phyloP scores from a whole-genome alignment of 2,797 vertebrate species.

The Jordanella pulchra region DNA sequence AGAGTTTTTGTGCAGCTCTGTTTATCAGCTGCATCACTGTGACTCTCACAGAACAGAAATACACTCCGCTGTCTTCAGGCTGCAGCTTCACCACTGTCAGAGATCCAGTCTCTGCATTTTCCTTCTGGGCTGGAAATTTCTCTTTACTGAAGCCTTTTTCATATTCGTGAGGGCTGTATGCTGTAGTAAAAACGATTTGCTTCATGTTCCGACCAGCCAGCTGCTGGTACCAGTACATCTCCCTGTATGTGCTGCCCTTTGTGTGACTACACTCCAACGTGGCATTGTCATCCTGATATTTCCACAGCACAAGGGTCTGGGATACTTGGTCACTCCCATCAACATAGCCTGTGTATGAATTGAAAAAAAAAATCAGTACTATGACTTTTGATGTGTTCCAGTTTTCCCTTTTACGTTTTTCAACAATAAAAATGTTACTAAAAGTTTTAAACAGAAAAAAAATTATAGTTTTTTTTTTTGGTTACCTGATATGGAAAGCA shows the following conservation, averaged over 20 bases:
- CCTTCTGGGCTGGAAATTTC: constrained; percentile 34
- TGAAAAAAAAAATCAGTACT: not conserved
- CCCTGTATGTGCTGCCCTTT: accelerated
- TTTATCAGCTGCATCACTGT: constrained; percentile 44
- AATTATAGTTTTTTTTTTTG: not conserved
- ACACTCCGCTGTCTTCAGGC: constrained; percentile 44
- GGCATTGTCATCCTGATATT: not conserved
- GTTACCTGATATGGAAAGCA: constrained; percentile 1
- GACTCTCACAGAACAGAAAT: constrained; percentile 42
- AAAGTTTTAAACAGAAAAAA: not conserved
- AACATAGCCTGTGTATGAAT: not conserved
- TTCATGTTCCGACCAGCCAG: constrained; percentile 48
- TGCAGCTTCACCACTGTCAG: constrained; percentile 40
- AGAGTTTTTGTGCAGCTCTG: constrained; percentile 38
- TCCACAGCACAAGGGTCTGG: constrained; percentile 42
- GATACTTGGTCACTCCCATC: constrained; percentile 32
- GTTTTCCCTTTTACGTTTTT: not conserved
- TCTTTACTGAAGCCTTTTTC: constrained; percentile 17
- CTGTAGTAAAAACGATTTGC: constrained; percentile 19
- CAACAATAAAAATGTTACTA: not conserved
- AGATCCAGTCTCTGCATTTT: constrained; percentile 19
- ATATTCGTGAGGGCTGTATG: constrained; percentile 10
- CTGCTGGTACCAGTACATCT: constrained; percentile 72
- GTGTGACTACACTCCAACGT: constrained; percentile 60
- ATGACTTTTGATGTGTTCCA: not conserved